These are phyloP conservation scores for Simalia tracyae DNA, from an alignment of 2,797 vertebrate species.

Conservation along the genomic window DNA sequence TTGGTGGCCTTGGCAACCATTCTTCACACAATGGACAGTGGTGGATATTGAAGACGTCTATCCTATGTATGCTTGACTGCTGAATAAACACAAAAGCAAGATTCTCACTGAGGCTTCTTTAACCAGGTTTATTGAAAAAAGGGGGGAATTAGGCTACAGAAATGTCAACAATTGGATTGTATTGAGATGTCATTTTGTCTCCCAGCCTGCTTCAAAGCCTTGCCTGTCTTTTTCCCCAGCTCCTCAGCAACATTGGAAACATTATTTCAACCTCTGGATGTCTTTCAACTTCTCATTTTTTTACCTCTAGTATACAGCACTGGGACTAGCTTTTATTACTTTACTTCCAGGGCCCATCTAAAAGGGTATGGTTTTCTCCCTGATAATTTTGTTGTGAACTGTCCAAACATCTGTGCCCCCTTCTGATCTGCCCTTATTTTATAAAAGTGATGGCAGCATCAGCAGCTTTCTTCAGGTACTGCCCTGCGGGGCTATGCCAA, in stretches of 20 bases:
- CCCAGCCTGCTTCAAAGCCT: background rate
- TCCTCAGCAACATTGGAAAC: background rate
- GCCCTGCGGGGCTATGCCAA: background rate
- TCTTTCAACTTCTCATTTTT: background rate
- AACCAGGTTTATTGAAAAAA: background rate
- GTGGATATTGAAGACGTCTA: background rate
- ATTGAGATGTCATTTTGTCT: background rate
- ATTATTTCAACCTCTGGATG: background rate
- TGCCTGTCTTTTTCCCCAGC: background rate
- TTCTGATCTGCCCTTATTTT: background rate
- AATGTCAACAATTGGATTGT: background rate
- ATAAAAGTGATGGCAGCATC: background rate
- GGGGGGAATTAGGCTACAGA: background rate
- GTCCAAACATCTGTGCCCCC: background rate
- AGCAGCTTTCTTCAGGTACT: background rate
- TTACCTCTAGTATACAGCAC: background rate
- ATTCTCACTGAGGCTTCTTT: too few species aligned
- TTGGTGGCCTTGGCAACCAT: background rate
- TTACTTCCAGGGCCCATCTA: background rate
- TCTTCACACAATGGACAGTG: background rate
- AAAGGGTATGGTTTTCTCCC: background rate
- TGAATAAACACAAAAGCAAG: background rate
- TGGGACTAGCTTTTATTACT: background rate
- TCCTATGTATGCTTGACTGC: background rate
- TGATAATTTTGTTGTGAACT: background rate